These are phyloP conservation scores for Bimastos eiseni DNA, from an alignment of 2,888 invertebrate genomes.

Conservation along the genomic window DNA sequence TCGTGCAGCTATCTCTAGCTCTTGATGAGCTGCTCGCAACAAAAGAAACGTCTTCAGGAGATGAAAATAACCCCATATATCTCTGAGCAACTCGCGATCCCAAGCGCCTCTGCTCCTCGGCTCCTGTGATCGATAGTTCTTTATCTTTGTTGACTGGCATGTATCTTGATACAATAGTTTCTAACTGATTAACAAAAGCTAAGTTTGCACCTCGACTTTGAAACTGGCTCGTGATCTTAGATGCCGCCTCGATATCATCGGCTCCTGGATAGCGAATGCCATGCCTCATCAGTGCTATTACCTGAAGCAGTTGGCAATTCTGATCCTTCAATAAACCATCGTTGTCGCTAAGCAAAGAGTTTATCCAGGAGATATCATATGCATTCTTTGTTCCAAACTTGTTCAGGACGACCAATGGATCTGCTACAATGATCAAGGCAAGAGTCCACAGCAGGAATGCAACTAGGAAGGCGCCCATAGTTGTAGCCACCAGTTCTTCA, in stretches of 20 bases:
- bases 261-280: constrained; percentile 36
- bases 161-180: neutral
- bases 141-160: neutral
- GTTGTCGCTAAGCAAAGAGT: neutral
- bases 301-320: constrained; percentile 30
- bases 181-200: neutral
- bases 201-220: neutral
- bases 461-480: neutral
- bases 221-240: neutral
- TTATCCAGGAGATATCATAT: neutral
- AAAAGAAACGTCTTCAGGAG: constrained; percentile 1
- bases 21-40: neutral
- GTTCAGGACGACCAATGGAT: neutral
- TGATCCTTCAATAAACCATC: neutral
- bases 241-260: constrained; percentile 21
- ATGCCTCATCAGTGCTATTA: constrained; percentile 25
- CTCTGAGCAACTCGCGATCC: neutral
- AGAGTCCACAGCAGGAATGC: neutral
- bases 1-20: neutral
- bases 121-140: neutral
- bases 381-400: constrained; percentile 6
- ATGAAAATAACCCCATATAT: neutral
- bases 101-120: neutral
- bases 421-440: neutral
- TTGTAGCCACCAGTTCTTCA: neutral